These are phyloP conservation scores for Polypterus bichir DNA, from an alignment of 2,113 vertebrate species.

Conservation along the genomic window DNA sequence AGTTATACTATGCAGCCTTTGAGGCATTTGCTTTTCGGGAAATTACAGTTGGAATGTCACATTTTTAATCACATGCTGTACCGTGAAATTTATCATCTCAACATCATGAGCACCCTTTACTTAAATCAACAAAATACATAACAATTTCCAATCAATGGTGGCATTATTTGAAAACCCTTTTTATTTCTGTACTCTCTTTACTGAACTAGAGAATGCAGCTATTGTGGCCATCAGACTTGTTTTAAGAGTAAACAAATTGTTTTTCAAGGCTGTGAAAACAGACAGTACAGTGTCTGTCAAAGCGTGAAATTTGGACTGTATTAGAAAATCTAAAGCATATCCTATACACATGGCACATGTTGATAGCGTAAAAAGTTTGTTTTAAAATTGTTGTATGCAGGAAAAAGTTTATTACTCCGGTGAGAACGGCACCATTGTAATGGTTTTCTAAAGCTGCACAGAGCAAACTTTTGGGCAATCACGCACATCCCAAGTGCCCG, in stretches of 20 bases:
- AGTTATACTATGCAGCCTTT: constrained; percentile 55
- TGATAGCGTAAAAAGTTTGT: constrained; percentile 31
- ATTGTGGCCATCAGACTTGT: constrained; percentile 54
- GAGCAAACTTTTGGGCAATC: too few species aligned
- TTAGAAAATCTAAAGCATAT: constrained; percentile 33
- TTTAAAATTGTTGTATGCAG: constrained; percentile 24
- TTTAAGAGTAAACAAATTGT: constrained; percentile 83
- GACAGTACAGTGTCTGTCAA: constrained; percentile 47
- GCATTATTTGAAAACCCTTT: constrained; percentile 36
- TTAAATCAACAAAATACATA: constrained; percentile 65
- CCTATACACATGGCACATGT: constrained; percentile 24
- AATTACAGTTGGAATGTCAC: constrained; percentile 70
- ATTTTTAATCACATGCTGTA: constrained; percentile 82
- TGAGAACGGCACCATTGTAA: too few species aligned
- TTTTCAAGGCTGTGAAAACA: constrained; percentile 66
- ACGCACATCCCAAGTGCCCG: too few species aligned
- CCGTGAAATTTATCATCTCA: constrained; percentile 85
- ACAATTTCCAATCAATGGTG: constrained; percentile 51
- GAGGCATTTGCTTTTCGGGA: constrained; percentile 55
- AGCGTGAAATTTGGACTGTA: constrained; percentile 45
- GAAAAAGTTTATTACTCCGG: too few species aligned
- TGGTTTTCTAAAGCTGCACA: too few species aligned
- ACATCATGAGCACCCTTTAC: constrained; percentile 48
- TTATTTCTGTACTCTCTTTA: constrained; percentile 32
- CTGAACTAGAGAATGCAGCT: constrained; percentile 45